Conservation (phyloP, 2,888 invertebrate genomes). For the Anoplius nigerrimus region DNA sequence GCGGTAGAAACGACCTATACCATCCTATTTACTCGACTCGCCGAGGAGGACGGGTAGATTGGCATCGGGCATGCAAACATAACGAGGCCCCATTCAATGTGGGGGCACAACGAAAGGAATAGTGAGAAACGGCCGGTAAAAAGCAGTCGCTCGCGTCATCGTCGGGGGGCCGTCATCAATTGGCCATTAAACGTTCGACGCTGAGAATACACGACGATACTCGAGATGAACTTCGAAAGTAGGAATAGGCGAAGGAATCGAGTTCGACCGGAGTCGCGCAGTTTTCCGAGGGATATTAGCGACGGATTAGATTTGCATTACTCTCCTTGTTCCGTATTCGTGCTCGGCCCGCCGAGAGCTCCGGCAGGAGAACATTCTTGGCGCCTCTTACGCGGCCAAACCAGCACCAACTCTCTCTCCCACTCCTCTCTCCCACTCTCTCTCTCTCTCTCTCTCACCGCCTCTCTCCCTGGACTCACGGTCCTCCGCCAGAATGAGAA, state of each 20-base stretch:
- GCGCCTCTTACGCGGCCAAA: slow-evolving; percentile 36
- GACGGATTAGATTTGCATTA: slow-evolving; percentile 49
- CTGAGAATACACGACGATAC: not conserved
- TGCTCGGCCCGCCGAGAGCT: slow-evolving; percentile 9
- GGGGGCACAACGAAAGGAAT: not conserved
- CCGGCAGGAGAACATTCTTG: slow-evolving; percentile 46
- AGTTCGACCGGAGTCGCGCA: not conserved
- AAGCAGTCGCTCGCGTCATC: not conserved
- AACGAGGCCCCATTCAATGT: not conserved
- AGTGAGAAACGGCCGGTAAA: not conserved
- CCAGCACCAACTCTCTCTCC: slow-evolving; percentile 22
- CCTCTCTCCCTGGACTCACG: slow-evolving; percentile 3
- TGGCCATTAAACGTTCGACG: not conserved
- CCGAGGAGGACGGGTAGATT: slow-evolving; percentile 37
- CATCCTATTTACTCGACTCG: slow-evolving; percentile 13
- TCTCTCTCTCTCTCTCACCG: not conserved
- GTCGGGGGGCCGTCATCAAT: not conserved
- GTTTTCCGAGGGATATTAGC: slow-evolving; percentile 27
- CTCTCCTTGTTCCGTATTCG: slow-evolving; percentile 48
- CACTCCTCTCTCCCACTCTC: not conserved
- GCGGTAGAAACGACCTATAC: slow-evolving; percentile 9
- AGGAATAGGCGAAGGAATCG: not conserved
- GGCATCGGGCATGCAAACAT: slow-evolving; percentile 36
- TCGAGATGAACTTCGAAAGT: not conserved
- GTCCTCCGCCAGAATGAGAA: slow-evolving; percentile 49